Conservation (phyloP, 2,113 vertebrate genomes). For the Menidia beryllina region DNA sequence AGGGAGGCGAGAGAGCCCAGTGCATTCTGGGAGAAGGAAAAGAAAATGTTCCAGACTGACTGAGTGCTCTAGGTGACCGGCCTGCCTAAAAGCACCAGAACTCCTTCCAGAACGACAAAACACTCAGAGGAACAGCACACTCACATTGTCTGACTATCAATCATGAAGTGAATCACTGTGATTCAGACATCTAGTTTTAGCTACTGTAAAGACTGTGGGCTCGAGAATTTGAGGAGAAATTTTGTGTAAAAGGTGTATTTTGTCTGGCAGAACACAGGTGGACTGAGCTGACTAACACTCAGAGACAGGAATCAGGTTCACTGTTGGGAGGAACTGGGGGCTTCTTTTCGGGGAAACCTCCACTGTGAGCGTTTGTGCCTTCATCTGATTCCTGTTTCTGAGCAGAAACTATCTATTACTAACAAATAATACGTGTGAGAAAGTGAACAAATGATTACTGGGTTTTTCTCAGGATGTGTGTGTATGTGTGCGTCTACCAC, state of each 20-base stretch:
- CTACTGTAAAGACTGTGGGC: background rate
- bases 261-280: constrained; percentile 46
- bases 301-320: constrained; percentile 40
- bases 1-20: constrained; percentile 43
- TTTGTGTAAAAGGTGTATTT: no score
- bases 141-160: background rate
- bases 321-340: constrained; percentile 23
- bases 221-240: background rate
- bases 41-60: background rate
- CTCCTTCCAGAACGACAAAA: no score
- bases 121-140: background rate
- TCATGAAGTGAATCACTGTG: background rate
- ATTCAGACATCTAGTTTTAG: background rate
- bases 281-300: constrained; percentile 47
- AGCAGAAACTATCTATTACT: background rate
- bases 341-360: background rate
- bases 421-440: background rate
- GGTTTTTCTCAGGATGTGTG: background rate
- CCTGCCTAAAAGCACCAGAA: no score
- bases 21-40: constrained; percentile 55
- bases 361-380: background rate
- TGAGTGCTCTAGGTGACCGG: background rate
- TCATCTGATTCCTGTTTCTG: constrained; percentile 16
- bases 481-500: constrained; percentile 8
- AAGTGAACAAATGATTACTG: background rate